Evolutionary conservation across 2,888 invertebrate genomes (phyloP), one percentile per base, ranked within the genome.

Genomic region (Globia sparganii): DNA sequence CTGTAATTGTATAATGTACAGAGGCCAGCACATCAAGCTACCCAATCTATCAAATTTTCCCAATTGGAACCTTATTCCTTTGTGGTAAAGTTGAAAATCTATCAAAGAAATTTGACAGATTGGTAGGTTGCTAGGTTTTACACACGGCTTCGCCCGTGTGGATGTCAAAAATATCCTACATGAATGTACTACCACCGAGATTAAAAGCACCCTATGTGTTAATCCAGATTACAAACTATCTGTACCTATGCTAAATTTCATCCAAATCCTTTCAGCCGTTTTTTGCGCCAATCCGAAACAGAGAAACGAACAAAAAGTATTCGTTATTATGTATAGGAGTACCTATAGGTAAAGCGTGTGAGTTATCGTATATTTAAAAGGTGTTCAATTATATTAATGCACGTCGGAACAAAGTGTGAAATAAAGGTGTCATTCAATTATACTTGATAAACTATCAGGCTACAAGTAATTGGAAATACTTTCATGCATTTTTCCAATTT

Each of bases 401-500:
- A 40, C 6, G 37, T 46, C 46, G 1, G 18, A 40, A 67, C 37
- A 37, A 67, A 62, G 15, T 46, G 9, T 56, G 18, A n/a, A 59
- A 73, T 31, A 40, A 49, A 77, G 18, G 53, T 61, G 28, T 49
- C 18, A 56, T 46, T 77, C 34, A 59, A 69, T 69, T 4, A 40
- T 18, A 59, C 15, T 40, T 66, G 34, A 77, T 72, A 77, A 70
- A 61, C 70, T 59, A 34, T 56, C 70, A 37, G 15, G 13, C 56
- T 40, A 8, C 46, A 58, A n/a, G 28, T 75, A 61, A 67, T 70
- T 70, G 49, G 21, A 67, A 80, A 58, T 61, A 49, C n/a, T 40
- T 70, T 61, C 2, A 70, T 43, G 49, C 62, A 68, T 62, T 77
- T 76, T 80, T 80, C 11, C 31, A 67, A 71, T 73, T 67, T 58